Conservation (phyloP, 1,140 invertebrate genomes). For the Pygmarrhopalites habei region DNA sequence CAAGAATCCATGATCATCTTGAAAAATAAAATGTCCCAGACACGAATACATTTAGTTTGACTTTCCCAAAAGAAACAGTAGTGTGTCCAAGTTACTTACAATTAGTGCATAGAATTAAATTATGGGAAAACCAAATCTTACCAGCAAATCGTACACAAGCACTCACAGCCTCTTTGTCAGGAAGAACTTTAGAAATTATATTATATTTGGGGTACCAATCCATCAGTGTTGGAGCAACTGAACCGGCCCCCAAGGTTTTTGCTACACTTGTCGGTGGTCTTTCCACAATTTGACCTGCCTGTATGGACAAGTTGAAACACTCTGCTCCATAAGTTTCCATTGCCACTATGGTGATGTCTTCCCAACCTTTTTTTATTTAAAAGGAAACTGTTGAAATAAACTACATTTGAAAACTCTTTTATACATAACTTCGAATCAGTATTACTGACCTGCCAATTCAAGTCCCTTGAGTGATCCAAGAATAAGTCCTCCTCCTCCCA, state of each 20-base stretch:
- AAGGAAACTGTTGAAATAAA: too few species aligned
- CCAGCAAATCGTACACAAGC: slow-evolving; percentile 47
- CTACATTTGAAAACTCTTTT: too few species aligned
- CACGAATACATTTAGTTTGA: too few species aligned
- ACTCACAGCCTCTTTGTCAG: slow-evolving; percentile 48
- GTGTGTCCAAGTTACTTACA: too few species aligned
- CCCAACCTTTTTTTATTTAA: slow-evolving; percentile 43
- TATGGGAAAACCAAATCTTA: slow-evolving; percentile 38
- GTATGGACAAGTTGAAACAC: slow-evolving; percentile 46
- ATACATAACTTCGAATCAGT: too few species aligned
- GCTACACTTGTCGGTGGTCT: slow-evolving; percentile 46
- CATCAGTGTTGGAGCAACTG: slow-evolving; percentile 43
- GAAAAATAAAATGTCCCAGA: not conserved
- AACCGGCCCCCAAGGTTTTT: slow-evolving; percentile 45
- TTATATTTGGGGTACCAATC: slow-evolving; percentile 42
- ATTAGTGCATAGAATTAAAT: too few species aligned
- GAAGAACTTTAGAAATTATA: slow-evolving; percentile 46
- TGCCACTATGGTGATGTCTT: slow-evolving; percentile 47
- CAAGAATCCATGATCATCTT: slow-evolving; percentile 47
- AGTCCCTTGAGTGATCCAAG: slow-evolving; percentile 43
- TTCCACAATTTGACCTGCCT: slow-evolving; percentile 44
- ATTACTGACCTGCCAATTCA: slow-evolving; percentile 36
- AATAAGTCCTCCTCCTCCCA: slow-evolving; percentile 51
- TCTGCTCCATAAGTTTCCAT: slow-evolving; percentile 52
- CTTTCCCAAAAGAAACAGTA: too few species aligned